These are phyloP conservation scores for Paramuricea clavata DNA, from an alignment of 92 coral and sea anemone species.

Conservation along the genomic window DNA sequence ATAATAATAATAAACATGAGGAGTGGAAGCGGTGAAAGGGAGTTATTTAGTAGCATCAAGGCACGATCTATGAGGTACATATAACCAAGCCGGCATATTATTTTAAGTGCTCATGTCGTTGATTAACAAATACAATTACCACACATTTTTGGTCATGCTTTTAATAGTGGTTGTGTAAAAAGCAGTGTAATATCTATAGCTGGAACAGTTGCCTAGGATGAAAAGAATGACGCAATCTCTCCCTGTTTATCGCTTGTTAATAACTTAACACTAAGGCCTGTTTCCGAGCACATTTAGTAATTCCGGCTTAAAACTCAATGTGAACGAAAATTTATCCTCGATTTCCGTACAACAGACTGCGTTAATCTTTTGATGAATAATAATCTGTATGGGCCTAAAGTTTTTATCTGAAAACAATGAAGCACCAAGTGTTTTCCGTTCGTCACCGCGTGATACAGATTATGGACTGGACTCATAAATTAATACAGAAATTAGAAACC, in stretches of 20 bases:
- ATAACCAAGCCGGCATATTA: too few relatives aligned
- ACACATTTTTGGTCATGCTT: too few relatives aligned
- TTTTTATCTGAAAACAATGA: not conserved
- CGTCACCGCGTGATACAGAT: not conserved
- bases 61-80: too few relatives aligned
- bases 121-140: too few relatives aligned
- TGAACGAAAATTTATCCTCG: not conserved
- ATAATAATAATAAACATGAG: too few relatives aligned
- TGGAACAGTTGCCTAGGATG: not conserved
- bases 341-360: not conserved
- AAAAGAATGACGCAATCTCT: too few relatives aligned
- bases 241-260: not conserved
- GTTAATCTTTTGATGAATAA: slow-evolving; percentile 19
- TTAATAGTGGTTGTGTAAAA: too few relatives aligned
- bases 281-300: not conserved
- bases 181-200: too few relatives aligned
- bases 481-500: too few relatives aligned
- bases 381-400: not conserved
- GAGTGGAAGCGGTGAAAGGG: too few relatives aligned
- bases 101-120: too few relatives aligned
- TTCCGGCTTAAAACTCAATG: not conserved
- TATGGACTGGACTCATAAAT: not conserved
- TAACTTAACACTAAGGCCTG: not conserved
- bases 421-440: slow-evolving; percentile 1
- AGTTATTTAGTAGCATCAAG: too few relatives aligned